phyloP scores from a whole-genome alignment of 1,140 invertebrate species.

The Sycophaga agraensis region DNA sequence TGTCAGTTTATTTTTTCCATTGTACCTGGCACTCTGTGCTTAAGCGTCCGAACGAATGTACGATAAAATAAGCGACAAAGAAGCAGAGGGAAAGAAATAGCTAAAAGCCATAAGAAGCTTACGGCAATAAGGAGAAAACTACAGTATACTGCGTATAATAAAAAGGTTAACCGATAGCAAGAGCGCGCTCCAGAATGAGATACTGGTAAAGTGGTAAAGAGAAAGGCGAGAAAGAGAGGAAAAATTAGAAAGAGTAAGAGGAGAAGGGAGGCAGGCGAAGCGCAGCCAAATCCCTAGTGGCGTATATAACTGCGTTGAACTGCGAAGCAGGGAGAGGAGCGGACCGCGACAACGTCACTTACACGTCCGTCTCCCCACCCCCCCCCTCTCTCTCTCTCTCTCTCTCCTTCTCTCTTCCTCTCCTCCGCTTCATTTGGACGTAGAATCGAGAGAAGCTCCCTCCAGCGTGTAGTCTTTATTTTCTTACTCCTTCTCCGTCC shows the following conservation, averaged over 20 bases:
- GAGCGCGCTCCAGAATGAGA: neutral
- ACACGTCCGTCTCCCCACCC: conserved; percentile 5
- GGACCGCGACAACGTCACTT: conserved; percentile 1
- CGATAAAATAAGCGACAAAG: too few species aligned
- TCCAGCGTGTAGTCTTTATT: neutral
- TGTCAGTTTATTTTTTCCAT: too few species aligned
- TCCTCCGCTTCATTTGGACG: neutral
- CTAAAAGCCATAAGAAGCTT: neutral
- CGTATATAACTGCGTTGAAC: conserved; percentile 13
- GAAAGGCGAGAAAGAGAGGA: neutral
- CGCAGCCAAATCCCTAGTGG: conserved; percentile 28
- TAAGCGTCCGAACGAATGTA: too few species aligned
- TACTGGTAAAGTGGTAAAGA: neutral
- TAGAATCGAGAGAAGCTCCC: neutral
- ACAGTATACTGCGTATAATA: neutral
- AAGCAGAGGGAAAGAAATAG: conserved; percentile 21
- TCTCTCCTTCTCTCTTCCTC: neutral
- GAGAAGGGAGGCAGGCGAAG: conserved; percentile 29
- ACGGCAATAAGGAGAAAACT: neutral
- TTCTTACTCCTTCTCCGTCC: neutral
- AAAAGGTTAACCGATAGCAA: neutral
- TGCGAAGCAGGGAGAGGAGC: neutral
- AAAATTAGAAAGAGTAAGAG: neutral
- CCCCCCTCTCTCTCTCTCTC: neutral
- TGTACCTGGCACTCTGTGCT: too few species aligned